Base-by-base conservation (phyloP, 1,140 invertebrate species). In the Wasmannia auropunctata region DNA sequence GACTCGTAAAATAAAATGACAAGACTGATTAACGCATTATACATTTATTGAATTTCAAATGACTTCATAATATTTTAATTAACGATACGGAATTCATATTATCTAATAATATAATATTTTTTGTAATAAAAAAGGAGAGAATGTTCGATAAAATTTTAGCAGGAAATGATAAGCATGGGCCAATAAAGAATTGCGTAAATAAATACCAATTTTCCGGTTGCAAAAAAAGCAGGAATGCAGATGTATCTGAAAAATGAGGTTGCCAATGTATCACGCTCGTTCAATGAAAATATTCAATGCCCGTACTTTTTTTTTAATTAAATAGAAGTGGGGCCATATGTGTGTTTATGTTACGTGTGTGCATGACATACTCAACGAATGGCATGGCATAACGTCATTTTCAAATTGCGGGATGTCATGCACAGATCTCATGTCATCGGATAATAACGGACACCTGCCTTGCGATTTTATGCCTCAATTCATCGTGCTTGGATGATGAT, bases 401-500 rank as follows among this genome's bases (percentile, higher is more conserved):
- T 83, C 79, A 83, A 83, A 83, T 83, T 70, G 79, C 67, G 37
- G 19, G 28, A 83, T 40, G 79, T 83, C 79, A 74, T 83, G 51
- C 54, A 83, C 79, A 83, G 37, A 58, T 70, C 37, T 43, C 79
- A 60, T 74, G 79, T 83, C 60, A 83, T 83, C 51, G 79, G 79
- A 83, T 83, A 83, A 83, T 83, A 74, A 54, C 37, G 67, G 51
- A 54, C 51, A 51, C 37, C 51, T 43, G 67, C 67, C 67, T 60
- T 83, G 67, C 67, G 28, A 83, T 83, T 83, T 83, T 83, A 83
- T 51, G 51, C 49, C 19, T 72, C 67, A 40, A 74, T 58, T 74
- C 51, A 28, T 65, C 60, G 19, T 37, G 28, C 67, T 74, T 31
- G 67, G 54, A 58, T 60, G 37, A 83, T 25, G 28, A 60, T 60